Conservation (phyloP, 2,797 vertebrate species). For the Eospalax fontanierii region DNA sequence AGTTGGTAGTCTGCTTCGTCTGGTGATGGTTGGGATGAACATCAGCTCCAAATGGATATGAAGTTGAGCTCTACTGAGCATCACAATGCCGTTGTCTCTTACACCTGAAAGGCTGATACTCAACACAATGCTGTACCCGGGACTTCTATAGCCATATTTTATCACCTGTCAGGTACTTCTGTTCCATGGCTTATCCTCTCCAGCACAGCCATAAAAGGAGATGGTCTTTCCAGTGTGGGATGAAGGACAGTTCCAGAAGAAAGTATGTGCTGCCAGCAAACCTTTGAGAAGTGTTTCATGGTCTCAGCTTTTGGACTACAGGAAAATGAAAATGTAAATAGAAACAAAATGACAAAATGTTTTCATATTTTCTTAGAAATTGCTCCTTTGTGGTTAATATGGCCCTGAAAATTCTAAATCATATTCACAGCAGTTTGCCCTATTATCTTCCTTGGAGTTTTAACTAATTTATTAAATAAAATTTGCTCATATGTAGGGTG, state of each 20-base stretch:
- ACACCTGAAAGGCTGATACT: background rate
- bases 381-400: background rate
- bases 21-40: background rate
- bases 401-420: background rate
- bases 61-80: rapidly evolving
- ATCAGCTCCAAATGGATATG: background rate
- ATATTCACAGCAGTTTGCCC: background rate
- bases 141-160: background rate
- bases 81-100: rapidly evolving
- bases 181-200: background rate
- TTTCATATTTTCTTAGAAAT: slow-evolving; percentile 47
- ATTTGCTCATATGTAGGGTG: background rate
- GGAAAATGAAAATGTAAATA: background rate
- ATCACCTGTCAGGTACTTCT: background rate
- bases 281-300: background rate
- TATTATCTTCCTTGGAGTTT: slow-evolving; percentile 48
- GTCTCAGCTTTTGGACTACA: background rate
- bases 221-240: background rate
- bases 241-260: background rate
- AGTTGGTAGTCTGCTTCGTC: background rate
- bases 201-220: background rate
- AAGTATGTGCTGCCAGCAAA: background rate
- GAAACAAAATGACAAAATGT: background rate
- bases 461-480: slow-evolving; percentile 65
- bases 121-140: rapidly evolving